Percentiles rank a stretch among this genome's conserved stretches.
These are phyloP conservation scores for Coelopa pilipes DNA, from an alignment of 2,888 invertebrate genomes.

Conservation along the genomic window DNA sequence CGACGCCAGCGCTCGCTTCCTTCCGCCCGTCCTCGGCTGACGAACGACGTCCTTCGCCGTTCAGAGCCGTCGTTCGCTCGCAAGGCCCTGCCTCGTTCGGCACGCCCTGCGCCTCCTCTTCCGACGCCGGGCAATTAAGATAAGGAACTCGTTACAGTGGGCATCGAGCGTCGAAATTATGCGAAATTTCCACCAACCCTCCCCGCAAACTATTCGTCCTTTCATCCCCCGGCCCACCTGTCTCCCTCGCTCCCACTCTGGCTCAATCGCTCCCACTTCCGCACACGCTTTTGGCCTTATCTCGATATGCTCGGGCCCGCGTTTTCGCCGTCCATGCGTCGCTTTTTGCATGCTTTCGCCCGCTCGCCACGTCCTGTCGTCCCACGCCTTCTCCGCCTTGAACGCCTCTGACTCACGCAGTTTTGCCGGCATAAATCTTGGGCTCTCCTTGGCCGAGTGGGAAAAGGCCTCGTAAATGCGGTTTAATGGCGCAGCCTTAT, in stretches of 20 bases:
- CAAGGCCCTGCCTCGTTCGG: too few species aligned
- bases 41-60: too few species aligned
- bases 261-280: background rate
- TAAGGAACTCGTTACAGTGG: slow-evolving; percentile 34
- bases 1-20: background rate
- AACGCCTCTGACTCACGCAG: slow-evolving; percentile 20
- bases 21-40: background rate
- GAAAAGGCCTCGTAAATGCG: slow-evolving; percentile 1
- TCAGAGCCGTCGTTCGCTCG: background rate
- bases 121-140: slow-evolving; percentile 21
- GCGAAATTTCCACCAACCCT: slow-evolving; percentile 6
- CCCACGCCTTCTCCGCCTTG: background rate
- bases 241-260: background rate
- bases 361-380: background rate
- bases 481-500: slow-evolving; percentile 8
- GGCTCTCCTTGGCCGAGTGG: background rate
- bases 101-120: too few species aligned
- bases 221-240: background rate
- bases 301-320: background rate
- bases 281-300: slow-evolving; percentile 2
- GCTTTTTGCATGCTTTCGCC: slow-evolving; percentile 21
- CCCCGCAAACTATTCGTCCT: slow-evolving; percentile 5
- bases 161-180: slow-evolving; percentile 29
- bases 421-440: slow-evolving; percentile 27
- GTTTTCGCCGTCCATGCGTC: slow-evolving; percentile 1